phyloP scores from a whole-genome alignment of 2,888 invertebrate genomes.

The Aleiodes leptofemur region DNA sequence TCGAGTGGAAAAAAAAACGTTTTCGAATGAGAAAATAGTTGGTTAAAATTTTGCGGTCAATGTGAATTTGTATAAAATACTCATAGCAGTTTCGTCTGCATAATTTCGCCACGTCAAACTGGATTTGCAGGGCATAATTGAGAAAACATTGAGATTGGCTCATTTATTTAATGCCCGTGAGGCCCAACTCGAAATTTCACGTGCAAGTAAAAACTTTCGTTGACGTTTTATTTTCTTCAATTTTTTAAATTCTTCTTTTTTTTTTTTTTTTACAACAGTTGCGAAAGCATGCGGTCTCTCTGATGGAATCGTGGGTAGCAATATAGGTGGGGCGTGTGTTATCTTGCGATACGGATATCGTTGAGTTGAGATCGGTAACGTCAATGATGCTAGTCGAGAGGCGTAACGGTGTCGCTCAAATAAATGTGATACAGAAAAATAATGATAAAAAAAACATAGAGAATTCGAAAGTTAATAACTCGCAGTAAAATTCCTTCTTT shows the following conservation, averaged over 20 bases:
- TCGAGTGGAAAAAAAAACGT: neutral
- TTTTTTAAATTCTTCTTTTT: neutral
- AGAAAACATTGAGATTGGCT: conserved; percentile 23
- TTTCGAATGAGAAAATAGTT: conserved; percentile 7
- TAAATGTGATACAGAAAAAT: conserved; percentile 9
- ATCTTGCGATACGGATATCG: conserved; percentile 46
- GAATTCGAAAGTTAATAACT: no score
- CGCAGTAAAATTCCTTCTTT: no score
- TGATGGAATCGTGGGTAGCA: conserved; percentile 22
- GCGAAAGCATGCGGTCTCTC: conserved; percentile 18
- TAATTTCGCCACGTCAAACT: conserved; percentile 20
- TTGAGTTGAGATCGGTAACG: conserved; percentile 29
- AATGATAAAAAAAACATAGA: neutral
- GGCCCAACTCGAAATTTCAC: conserved; percentile 19
- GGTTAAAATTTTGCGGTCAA: conserved; percentile 6
- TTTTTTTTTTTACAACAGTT: conserved; percentile 11
- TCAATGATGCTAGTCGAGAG: conserved; percentile 36
- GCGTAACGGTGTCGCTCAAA: conserved; percentile 14
- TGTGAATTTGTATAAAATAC: conserved; percentile 12
- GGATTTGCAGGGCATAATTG: conserved; percentile 12
- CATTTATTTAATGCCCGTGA: conserved; percentile 24
- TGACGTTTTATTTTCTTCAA: conserved; percentile 1
- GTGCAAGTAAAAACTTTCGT: conserved; percentile 26
- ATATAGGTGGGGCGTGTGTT: conserved; percentile 43
- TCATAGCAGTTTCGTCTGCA: conserved; percentile 13